A percentile compares a stretch with the other conserved stretches of the same genome.
Evolutionary conservation across 2,888 invertebrate genomes (phyloP).

Genomic region (Harpagoxenus sublaevis): DNA sequence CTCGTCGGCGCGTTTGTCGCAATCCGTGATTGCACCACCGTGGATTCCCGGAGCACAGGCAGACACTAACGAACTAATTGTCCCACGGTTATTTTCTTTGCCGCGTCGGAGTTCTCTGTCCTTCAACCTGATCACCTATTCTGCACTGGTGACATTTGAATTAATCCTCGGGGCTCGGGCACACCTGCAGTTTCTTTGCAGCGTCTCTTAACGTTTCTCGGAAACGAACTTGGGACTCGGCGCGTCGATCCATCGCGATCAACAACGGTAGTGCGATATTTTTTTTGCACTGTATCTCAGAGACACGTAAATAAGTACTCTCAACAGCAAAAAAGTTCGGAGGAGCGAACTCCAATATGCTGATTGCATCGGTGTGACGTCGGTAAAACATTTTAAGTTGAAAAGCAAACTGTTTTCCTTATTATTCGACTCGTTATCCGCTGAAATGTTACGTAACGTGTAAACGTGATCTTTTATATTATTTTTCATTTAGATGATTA

Average conservation of each 20-base stretch:
- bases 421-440: not conserved
- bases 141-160: conserved; percentile 21
- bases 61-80: conserved; percentile 60
- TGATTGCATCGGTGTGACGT: conserved; percentile 9
- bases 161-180: not conserved
- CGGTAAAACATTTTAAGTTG: not conserved
- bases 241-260: not conserved
- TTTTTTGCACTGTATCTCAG: not conserved
- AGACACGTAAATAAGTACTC: not conserved
- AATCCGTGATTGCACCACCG: conserved; percentile 24
- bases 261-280: not conserved
- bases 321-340: not conserved
- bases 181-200: not conserved
- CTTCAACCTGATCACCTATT: conserved; percentile 52
- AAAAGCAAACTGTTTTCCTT: conserved; percentile 18
- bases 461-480: not conserved
- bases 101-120: not conserved
- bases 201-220: not conserved
- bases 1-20: not conserved
- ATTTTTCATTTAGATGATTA: not conserved
- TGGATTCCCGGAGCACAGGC: not conserved
- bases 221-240: not conserved
- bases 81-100: conserved; percentile 19
- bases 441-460: conserved; percentile 3
- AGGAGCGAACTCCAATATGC: not conserved